A percentile compares a stretch with the other conserved stretches of the same genome.
phyloP scores from a whole-genome alignment of 2,113 vertebrate species.

The Sinocyclocheilus maitianheensis region DNA sequence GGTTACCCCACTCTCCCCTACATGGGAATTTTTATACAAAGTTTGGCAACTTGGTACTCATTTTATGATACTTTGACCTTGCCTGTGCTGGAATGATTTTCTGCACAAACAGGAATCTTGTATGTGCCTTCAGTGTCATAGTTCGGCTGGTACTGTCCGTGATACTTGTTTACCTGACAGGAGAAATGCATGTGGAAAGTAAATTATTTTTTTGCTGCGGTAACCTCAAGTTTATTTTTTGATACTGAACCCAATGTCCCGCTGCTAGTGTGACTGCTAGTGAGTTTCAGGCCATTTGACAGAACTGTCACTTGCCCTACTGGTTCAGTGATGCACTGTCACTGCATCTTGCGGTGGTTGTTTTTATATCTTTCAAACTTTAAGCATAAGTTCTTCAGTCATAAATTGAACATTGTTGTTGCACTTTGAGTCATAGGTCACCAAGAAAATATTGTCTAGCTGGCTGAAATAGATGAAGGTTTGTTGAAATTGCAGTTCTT shows the following conservation, averaged over 20 bases:
- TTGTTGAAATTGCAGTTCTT: background rate
- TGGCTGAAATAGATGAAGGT: background rate
- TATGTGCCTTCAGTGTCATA: no score
- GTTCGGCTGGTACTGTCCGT: no score
- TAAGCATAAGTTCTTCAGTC: background rate
- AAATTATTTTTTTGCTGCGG: no score
- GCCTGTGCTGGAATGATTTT: no score
- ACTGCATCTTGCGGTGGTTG: background rate
- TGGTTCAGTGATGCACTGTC: background rate
- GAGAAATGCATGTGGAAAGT: no score
- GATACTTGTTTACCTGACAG: no score
- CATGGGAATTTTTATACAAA: no score
- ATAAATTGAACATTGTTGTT: background rate
- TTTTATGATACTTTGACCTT: no score
- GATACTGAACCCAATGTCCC: constrained; percentile 1
- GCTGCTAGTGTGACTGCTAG: background rate
- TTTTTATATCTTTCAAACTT: background rate
- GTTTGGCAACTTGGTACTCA: no score
- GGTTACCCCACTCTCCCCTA: no score
- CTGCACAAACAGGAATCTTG: no score
- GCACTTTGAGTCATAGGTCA: background rate
- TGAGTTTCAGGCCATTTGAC: background rate
- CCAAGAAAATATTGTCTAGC: background rate
- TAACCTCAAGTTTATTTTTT: background rate
- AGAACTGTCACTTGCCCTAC: background rate